phyloP scores from a whole-genome alignment of 2,797 vertebrate genomes.

The Selene dorsalis region DNA sequence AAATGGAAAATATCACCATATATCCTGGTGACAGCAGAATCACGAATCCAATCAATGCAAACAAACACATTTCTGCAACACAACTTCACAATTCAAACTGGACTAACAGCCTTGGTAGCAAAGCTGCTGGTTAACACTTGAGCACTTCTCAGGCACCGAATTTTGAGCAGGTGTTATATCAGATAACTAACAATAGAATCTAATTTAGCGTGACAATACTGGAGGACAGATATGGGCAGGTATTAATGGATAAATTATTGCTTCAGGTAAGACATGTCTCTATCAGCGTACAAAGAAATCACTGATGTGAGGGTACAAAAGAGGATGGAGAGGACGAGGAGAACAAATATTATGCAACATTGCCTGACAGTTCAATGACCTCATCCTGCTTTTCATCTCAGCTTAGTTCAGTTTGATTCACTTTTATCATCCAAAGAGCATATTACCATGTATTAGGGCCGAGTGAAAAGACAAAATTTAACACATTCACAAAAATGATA shows the following conservation, averaged over 20 bases:
- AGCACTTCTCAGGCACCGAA: background rate
- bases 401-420: slow-evolving; percentile 50
- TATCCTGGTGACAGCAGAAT: background rate
- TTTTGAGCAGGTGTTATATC: slow-evolving; percentile 6
- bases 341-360: slow-evolving; percentile 54
- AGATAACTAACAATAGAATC: slow-evolving; percentile 14
- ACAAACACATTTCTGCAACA: slow-evolving; percentile 20
- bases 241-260: slow-evolving; percentile 47
- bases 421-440: slow-evolving; percentile 31
- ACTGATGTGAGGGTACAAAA: slow-evolving; percentile 50
- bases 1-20: slow-evolving; percentile 3
- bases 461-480: slow-evolving; percentile 14
- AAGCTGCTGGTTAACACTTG: background rate
- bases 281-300: slow-evolving; percentile 41
- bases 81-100: background rate
- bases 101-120: background rate
- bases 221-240: slow-evolving; percentile 21
- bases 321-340: slow-evolving; percentile 47
- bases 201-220: slow-evolving; percentile 16
- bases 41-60: slow-evolving; percentile 19
- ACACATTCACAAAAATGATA: background rate
- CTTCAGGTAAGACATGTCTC: slow-evolving; percentile 43
- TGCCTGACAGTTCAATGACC: slow-evolving; percentile 62
- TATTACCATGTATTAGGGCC: slow-evolving; percentile 20
- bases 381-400: slow-evolving; percentile 63